A percentile compares a stretch with the other conserved stretches of the same genome.
phyloP scores from a whole-genome alignment of 2,113 vertebrate species.

The Tinamus guttatus region DNA sequence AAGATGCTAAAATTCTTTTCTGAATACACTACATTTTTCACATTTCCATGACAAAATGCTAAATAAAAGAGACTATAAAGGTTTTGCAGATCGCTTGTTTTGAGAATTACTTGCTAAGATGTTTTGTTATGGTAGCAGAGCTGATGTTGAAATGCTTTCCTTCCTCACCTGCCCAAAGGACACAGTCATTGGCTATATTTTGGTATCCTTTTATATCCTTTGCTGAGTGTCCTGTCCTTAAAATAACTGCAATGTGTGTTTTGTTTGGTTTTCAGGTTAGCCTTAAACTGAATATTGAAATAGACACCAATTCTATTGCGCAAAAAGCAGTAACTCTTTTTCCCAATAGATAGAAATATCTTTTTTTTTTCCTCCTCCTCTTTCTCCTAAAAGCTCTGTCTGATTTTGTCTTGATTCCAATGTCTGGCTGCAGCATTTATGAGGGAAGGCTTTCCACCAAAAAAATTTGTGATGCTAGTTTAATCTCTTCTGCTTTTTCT shows the following conservation, averaged over 20 bases:
- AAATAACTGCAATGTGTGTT: not conserved
- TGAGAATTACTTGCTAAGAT: not conserved
- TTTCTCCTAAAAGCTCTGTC: not conserved
- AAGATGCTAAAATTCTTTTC: not conserved
- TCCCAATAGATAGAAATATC: not conserved
- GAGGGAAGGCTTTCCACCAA: not conserved
- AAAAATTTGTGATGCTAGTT: not conserved
- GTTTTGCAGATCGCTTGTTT: not conserved
- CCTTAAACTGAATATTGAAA: not conserved
- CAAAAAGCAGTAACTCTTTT: not conserved
- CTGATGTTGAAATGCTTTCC: not conserved
- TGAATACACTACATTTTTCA: not conserved
- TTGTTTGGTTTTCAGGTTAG: not conserved
- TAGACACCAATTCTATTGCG: not conserved
- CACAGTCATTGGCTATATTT: accelerated
- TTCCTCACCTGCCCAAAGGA: not conserved
- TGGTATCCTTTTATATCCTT: not conserved
- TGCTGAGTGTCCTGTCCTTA: not conserved
- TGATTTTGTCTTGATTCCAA: not conserved
- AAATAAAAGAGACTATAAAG: not conserved
- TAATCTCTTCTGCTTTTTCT: not conserved
- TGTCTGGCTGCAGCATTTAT: not conserved
- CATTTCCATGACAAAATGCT: not conserved
- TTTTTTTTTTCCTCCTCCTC: not conserved
- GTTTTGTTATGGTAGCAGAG: not conserved